Base-by-base conservation (phyloP, 2,797 vertebrate genomes). In the Poliocrania exsul region DNA sequence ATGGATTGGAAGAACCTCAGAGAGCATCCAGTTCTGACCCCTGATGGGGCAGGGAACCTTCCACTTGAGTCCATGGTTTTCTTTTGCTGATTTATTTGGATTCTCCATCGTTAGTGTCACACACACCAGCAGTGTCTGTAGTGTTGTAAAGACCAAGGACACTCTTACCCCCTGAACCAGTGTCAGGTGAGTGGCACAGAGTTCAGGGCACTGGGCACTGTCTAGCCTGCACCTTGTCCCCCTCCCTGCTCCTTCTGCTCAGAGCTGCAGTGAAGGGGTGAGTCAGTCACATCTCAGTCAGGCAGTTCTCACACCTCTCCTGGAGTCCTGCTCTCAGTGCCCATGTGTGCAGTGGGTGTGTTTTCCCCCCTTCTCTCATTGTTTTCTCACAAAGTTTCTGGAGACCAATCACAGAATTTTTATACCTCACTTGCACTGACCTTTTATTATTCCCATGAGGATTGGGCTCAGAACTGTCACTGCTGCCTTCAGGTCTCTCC, bases 91-190 rank as follows among this genome's bases (percentile, higher is more conserved):
- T 74, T 37, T 51, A 5, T 77, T 93, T 64, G 58, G n/a, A 21
- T 90, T 83, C 71, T 90, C 38, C 81, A 37, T 49, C 20, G 9
- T 42, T 56, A 7, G 19, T 64, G 38, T 75, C 47, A 35, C 2
- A 6, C 19, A 6, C 40, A 19, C 19, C 49, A 33, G 3, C 17
- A 44, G 24, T 9, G 5, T n/a, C 61, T 57, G 0, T 14, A 25
- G 24, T 3, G 66, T 83, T 19, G 58, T 67, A 26, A 11, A 66
- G 38, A 11, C 61, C 61, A 28, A 28, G 46, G 61, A 53, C 31
- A 14, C 11, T 14, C 9, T 71, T 60, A 19, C 29, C 20, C 6
- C 20, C 6, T 11, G 13, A 57, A 12, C 31, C 2, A 5, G 26
- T 78, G 46, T 73, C 51, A 74, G 70, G 58, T 4, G 20, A 37